Evolutionary conservation across 2,113 vertebrate genomes (phyloP).

Genomic region (Sapajus apella): DNA sequence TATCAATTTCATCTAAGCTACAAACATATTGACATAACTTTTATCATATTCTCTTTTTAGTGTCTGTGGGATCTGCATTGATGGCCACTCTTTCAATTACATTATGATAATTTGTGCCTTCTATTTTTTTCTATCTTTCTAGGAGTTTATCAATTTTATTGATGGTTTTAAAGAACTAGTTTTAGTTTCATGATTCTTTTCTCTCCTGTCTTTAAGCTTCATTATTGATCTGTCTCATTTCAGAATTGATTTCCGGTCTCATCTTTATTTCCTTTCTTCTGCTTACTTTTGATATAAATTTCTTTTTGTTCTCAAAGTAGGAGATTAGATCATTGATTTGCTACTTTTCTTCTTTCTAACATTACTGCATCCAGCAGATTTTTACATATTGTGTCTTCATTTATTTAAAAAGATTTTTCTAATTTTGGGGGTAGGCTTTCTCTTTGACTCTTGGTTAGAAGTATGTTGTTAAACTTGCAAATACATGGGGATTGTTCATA

Average conservation of each 20-base stretch:
- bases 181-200: constrained; percentile 27
- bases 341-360: not conserved
- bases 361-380: not conserved
- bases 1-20: not conserved
- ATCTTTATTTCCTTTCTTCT: constrained; percentile 26
- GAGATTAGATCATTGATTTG: not conserved
- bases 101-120: not conserved
- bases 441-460: not conserved
- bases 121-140: not conserved
- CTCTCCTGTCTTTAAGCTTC: not conserved
- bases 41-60: constrained; percentile 1
- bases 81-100: not conserved
- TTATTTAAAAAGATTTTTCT: not conserved
- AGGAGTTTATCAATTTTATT: constrained; percentile 18
- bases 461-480: constrained; percentile 1
- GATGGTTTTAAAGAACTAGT: constrained; percentile 4
- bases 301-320: not conserved
- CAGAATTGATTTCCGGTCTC: not conserved
- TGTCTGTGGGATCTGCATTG: not conserved
- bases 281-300: constrained; percentile 6
- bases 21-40: not conserved
- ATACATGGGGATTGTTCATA: not conserved
- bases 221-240: not conserved
- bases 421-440: not conserved
- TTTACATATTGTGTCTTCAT: not conserved